Evolutionary conservation across 2,113 vertebrate species (phyloP).

Genomic region (Hemibagrus wyckioides): DNA sequence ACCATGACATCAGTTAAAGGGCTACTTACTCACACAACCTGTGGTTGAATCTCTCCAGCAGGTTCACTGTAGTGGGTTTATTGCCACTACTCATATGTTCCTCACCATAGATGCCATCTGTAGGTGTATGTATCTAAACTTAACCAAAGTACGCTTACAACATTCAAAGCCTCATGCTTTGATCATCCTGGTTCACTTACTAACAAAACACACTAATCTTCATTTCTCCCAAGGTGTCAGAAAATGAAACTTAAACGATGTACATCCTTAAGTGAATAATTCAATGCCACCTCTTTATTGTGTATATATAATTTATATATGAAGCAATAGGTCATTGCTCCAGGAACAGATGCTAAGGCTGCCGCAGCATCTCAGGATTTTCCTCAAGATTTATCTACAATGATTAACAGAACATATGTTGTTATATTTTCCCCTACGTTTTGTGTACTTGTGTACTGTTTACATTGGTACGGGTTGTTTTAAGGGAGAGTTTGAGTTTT

Average conservation of each 20-base stretch:
- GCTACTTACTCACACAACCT: background rate
- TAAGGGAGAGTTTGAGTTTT: background rate
- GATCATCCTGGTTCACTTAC: background rate
- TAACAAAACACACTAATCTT: background rate
- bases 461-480: background rate
- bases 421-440: background rate
- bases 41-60: background rate
- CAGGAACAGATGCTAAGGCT: background rate
- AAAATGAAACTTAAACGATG: background rate
- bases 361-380: background rate
- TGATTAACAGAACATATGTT: slow-evolving; percentile 7
- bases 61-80: slow-evolving; percentile 12
- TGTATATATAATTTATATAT: background rate
- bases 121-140: background rate
- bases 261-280: background rate
- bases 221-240: background rate
- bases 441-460: background rate
- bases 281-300: background rate
- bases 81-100: background rate
- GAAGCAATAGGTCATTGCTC: background rate
- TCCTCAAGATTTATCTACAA: background rate
- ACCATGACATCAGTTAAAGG: background rate
- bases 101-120: no score
- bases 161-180: background rate
- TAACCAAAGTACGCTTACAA: background rate